A percentile compares a stretch with the other conserved stretches of the same genome.
These are phyloP conservation scores for Periphyllus acericola DNA, from an alignment of 2,888 invertebrate genomes.

Conservation along the genomic window DNA sequence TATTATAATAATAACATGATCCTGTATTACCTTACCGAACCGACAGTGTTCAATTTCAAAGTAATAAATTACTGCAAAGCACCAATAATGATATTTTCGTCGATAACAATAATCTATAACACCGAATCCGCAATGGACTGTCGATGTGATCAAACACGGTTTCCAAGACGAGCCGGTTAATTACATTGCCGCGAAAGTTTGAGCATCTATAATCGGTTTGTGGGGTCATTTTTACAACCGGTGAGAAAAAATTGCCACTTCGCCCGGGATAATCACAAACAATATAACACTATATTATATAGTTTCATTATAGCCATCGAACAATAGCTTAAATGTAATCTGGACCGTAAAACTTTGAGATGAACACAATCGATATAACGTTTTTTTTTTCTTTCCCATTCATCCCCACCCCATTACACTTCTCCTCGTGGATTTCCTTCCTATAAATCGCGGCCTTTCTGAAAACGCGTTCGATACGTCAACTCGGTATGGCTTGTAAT, in stretches of 20 bases:
- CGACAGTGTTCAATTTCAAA: too few relatives aligned
- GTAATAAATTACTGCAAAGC: too few relatives aligned
- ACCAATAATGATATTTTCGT: too few relatives aligned
- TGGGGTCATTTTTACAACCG: background rate
- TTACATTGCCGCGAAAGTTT: background rate
- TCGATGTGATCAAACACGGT: background rate
- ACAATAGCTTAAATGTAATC: conserved; percentile 23
- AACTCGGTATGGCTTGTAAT: background rate
- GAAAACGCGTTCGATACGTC: background rate
- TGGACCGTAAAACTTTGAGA: conserved; percentile 12
- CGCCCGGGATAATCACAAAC: background rate
- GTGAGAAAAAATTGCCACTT: background rate
- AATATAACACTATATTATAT: background rate
- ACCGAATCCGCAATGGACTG: background rate
- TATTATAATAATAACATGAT: too few relatives aligned
- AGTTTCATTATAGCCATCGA: background rate
- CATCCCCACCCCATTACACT: background rate
- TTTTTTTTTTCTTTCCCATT: background rate
- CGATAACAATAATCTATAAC: background rate
- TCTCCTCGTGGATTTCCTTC: too few relatives aligned
- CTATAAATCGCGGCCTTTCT: background rate
- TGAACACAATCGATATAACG: background rate
- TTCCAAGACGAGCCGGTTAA: background rate
- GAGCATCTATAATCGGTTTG: background rate
- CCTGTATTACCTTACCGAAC: too few relatives aligned